Evolutionary conservation across 2,888 invertebrate species (phyloP).

Genomic region (Bimastos eiseni): DNA sequence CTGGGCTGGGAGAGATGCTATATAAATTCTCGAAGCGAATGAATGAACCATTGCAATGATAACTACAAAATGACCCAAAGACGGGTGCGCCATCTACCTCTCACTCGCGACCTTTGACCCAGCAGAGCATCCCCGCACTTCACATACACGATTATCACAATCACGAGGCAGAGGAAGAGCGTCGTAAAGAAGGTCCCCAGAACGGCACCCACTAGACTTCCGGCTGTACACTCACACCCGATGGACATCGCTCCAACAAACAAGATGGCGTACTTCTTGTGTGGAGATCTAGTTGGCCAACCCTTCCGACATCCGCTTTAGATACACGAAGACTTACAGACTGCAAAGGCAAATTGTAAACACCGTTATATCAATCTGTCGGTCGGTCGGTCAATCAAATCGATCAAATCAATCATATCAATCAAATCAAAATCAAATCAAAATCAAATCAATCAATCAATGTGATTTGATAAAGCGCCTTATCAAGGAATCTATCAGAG

Average conservation of each 20-base stretch:
- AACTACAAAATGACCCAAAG: too few species aligned
- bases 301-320: background rate
- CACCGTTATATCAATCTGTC: too few species aligned
- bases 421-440: too few species aligned
- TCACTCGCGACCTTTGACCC: background rate
- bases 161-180: background rate
- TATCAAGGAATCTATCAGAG: too few species aligned
- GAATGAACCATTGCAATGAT: too few species aligned
- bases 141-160: background rate
- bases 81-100: background rate
- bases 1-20: too few species aligned
- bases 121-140: background rate
- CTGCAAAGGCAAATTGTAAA: background rate
- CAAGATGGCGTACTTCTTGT: slow-evolving; percentile 2
- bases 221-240: background rate
- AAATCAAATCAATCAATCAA: too few species aligned
- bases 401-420: too few species aligned
- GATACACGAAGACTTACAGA: background rate
- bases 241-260: background rate
- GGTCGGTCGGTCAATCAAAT: too few species aligned
- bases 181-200: background rate
- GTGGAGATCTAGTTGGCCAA: background rate
- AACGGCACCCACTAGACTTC: background rate
- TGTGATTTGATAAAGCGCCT: too few species aligned
- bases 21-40: too few species aligned